phyloP scores from a whole-genome alignment of 2,888 invertebrate genomes.

The Drosophila villosipedis region DNA sequence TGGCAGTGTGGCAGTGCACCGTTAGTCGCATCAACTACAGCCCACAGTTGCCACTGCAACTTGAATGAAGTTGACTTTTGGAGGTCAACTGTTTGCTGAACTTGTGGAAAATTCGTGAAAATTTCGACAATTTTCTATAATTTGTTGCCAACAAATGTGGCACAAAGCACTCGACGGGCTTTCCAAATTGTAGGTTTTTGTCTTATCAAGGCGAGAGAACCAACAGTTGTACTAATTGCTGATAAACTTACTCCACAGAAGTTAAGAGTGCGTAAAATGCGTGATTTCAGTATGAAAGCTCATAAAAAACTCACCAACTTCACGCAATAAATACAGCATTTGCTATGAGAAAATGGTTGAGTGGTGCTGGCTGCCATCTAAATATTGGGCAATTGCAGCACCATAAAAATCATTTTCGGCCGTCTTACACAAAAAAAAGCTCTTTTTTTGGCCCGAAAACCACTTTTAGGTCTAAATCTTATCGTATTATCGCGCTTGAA shows the following conservation, averaged over 20 bases:
- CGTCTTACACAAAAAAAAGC: constrained; percentile 31
- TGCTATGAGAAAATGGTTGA: constrained; percentile 45
- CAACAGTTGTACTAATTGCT: constrained; percentile 17
- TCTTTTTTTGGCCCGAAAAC: constrained; percentile 1
- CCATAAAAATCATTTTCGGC: constrained; percentile 64
- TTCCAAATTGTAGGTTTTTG: constrained; percentile 36
- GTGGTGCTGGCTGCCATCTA: constrained; percentile 9
- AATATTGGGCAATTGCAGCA: constrained; percentile 42
- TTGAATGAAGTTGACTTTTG: constrained; percentile 46
- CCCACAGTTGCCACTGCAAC: constrained; percentile 51
- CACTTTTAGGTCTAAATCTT: constrained; percentile 55
- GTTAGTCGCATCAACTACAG: constrained; percentile 49
- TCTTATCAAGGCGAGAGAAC: constrained; percentile 12
- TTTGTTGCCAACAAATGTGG: constrained; percentile 5
- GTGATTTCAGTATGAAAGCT: constrained; percentile 50
- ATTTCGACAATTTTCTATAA: constrained; percentile 42
- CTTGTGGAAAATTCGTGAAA: constrained; percentile 46
- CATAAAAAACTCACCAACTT: constrained; percentile 60
- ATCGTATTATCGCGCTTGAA: constrained; percentile 65
- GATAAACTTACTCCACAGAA: constrained; percentile 33
- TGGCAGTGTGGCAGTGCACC: constrained; percentile 14
- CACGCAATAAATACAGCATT: constrained; percentile 53
- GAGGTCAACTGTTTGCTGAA: constrained; percentile 71
- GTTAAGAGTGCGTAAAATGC: constrained; percentile 23
- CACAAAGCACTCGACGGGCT: constrained; percentile 12